Base-by-base conservation (phyloP, 1,140 invertebrate genomes). In the Sinonovacula constricta region DNA sequence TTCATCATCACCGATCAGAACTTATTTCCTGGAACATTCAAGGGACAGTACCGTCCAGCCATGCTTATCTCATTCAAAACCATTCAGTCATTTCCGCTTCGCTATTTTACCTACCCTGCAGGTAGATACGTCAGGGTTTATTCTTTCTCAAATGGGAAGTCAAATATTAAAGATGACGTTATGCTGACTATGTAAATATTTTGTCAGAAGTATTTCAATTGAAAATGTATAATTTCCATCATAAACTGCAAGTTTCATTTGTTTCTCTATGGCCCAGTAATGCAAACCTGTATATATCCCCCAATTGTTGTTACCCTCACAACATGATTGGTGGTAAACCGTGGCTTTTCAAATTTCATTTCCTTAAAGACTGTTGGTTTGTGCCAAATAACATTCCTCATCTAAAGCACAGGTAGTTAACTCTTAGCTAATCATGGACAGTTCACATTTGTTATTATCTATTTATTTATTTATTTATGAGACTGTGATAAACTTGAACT, bases 401-500 rank as follows among this genome's bases (percentile, higher is more conserved):
- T 78, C 36, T 14, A 67, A 34, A 51, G 63, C 75, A 78, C 75
- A 69, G 75, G 65, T 78, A 78, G 75, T 54, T 63, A 68, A 66
- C 60, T 68, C 75, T 78, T 76, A 78, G 75, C 53, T 60, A 78
- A 63, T 78, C 75, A 78, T 78, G 31, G 75, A 49, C 49, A 68
- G 22, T 63, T 78, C 75, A 78, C 75, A 54, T 69, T 78, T 78
- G 66, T 69, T 78, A 69, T 69, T 78, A 78, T 78, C 75, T 78
- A 78, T 78, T 78, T 78, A 78, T 78, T 78, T 78, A 78, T 78
- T 78, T 78, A 78, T 78, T 78, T 78, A 78, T 78, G 70, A 51
- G 75, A 69, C 75, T 78, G 75, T 78, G 75, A 78, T 78, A 78
- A 74, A 39, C 56, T 39, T 69, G 49, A 30, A 78, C 51, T 66